Evolutionary conservation across 2,888 invertebrate genomes (phyloP).

Genomic region (Acanthosoma haemorrhoidale): DNA sequence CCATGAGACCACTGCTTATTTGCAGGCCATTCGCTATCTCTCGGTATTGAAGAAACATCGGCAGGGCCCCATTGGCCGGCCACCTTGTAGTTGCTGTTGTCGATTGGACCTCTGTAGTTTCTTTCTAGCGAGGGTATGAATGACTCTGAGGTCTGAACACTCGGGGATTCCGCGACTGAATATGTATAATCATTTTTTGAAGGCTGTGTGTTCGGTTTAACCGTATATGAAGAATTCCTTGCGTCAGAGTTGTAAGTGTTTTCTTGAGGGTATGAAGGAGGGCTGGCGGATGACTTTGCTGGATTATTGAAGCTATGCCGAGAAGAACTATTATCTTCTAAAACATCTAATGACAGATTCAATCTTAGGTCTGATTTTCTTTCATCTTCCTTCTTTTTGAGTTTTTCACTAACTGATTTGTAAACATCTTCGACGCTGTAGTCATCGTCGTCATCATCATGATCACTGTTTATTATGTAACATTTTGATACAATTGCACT

Average conservation of each 20-base stretch:
- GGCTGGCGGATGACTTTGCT: background rate
- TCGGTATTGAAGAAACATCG: too few species aligned
- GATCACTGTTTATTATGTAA: slow-evolving; percentile 24
- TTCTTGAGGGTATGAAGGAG: background rate
- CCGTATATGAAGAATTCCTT: background rate
- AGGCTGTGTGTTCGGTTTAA: background rate
- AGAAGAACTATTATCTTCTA: slow-evolving; percentile 20
- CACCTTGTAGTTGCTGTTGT: background rate
- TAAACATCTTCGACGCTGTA: slow-evolving; percentile 80
- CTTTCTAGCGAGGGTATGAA: background rate
- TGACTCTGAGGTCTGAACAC: background rate
- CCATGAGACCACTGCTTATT: background rate
- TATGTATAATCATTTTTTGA: background rate
- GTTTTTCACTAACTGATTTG: slow-evolving; percentile 67
- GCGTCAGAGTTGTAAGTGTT: background rate
- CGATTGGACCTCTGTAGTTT: background rate
- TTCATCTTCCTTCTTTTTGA: slow-evolving; percentile 43
- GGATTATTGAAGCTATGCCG: slow-evolving; percentile 14
- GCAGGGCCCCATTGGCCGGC: background rate
- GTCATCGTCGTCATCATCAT: slow-evolving; percentile 66
- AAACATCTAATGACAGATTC: background rate
- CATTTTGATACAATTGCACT: slow-evolving; percentile 15
- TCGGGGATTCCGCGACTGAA: background rate
- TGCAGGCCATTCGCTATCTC: background rate
- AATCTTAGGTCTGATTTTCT: background rate